Evolutionary conservation across 2,113 vertebrate species (phyloP).

Genomic region (Deroptyus accipitrinus): DNA sequence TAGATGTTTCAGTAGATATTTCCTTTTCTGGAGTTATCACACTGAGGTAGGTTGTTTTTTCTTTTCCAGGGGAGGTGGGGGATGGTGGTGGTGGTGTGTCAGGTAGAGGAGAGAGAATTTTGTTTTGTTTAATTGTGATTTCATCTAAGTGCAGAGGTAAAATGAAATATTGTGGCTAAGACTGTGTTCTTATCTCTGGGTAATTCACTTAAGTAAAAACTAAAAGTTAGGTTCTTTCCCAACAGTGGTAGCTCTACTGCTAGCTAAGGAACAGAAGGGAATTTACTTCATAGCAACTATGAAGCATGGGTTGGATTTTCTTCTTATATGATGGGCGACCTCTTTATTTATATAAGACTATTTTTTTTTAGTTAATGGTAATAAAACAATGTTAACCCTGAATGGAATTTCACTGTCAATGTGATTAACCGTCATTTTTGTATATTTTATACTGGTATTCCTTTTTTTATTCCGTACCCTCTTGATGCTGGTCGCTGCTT

Average conservation of each 20-base stretch:
- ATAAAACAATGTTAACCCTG: not conserved
- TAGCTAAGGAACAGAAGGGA: not conserved
- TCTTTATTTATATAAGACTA: not conserved
- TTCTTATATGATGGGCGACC: not conserved
- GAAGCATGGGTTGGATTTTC: not conserved
- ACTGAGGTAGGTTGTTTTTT: not conserved
- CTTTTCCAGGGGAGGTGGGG: accelerated
- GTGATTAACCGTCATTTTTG: not conserved
- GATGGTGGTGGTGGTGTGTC: too few relatives aligned
- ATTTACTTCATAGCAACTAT: not conserved
- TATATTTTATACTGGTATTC: not conserved
- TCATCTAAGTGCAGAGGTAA: not conserved
- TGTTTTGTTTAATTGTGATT: not conserved
- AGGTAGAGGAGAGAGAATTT: not conserved
- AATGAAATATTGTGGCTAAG: not conserved
- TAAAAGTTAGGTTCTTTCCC: not conserved
- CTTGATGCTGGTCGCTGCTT: not conserved
- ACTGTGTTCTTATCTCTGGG: not conserved
- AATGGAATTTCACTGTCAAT: not conserved
- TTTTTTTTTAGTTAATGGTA: not conserved
- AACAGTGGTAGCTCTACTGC: not conserved
- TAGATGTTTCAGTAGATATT: not conserved
- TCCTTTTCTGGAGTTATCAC: not conserved
- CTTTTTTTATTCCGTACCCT: not conserved
- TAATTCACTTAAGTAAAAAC: not conserved